Evolutionary conservation across 2,113 vertebrate species (phyloP).

Genomic region (Mystacornis crossleyi): DNA sequence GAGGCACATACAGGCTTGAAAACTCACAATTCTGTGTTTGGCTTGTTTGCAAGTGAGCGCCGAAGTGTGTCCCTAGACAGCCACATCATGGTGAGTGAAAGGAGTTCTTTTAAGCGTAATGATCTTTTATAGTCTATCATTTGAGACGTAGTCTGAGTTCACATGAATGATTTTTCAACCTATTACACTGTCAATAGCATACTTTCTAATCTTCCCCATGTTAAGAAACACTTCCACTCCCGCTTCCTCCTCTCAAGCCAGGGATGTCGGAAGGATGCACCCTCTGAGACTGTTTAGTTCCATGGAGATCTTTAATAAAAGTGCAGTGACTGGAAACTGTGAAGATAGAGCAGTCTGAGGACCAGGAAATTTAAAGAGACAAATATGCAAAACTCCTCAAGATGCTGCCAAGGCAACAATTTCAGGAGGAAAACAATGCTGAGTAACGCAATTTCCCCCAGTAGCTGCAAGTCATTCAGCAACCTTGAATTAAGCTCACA

Average conservation of each 20-base stretch:
- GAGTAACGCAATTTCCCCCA: background rate
- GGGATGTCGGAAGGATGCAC: slow-evolving; percentile 17
- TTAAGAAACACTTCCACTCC: slow-evolving; percentile 7
- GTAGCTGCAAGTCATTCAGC: slow-evolving; percentile 23
- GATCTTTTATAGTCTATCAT: background rate
- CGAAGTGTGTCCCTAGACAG: background rate
- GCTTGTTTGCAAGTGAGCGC: background rate
- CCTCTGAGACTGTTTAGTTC: slow-evolving; percentile 26
- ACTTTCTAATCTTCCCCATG: background rate
- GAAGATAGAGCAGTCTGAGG: background rate
- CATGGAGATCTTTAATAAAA: slow-evolving; percentile 34
- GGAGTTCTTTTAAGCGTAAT: background rate
- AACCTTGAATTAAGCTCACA: slow-evolving; percentile 8
- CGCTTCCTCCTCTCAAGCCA: background rate
- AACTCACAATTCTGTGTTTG: background rate
- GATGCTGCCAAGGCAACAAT: slow-evolving; percentile 11
- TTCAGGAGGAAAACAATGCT: slow-evolving; percentile 24
- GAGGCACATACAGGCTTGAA: background rate
- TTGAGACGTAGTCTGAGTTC: background rate
- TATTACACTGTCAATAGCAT: background rate
- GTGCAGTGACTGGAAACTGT: background rate
- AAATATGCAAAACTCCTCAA: background rate
- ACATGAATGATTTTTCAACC: background rate
- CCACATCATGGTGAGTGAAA: background rate
- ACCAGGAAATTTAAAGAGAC: slow-evolving; percentile 3